Percentiles rank a stretch among this genome's conserved stretches.
These are phyloP conservation scores for Eupithecia subfuscata DNA, from an alignment of 2,888 invertebrate species.

Conservation along the genomic window DNA sequence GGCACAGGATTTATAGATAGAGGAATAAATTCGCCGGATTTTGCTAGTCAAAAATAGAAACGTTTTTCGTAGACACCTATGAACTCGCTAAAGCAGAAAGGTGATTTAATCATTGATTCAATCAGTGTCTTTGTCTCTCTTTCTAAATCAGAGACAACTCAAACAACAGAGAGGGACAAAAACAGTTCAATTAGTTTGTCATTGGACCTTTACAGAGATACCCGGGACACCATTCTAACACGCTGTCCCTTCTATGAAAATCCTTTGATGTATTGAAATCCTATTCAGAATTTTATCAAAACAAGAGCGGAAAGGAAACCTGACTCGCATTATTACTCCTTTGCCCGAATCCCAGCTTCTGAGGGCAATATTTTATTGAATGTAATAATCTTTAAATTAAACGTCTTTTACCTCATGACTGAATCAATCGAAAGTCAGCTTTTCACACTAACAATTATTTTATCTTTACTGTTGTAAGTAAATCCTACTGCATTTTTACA, in stretches of 20 bases:
- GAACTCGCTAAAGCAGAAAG: not conserved
- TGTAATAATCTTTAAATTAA: not conserved
- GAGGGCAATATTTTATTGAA: not conserved
- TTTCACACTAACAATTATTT: not conserved
- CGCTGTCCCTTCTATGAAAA: not conserved
- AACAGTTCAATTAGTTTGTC: not conserved
- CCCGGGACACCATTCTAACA: not conserved
- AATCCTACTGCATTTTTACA: constrained; percentile 9
- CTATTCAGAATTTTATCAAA: not conserved
- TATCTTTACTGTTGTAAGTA: not conserved
- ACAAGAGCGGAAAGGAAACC: not conserved
- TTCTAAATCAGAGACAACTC: constrained; percentile 2
- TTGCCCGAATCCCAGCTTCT: not conserved
- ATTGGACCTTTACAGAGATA: not conserved
- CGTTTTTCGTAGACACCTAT: not conserved
- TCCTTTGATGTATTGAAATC: constrained; percentile 1
- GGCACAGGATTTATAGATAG: not conserved
- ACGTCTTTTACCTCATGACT: not conserved
- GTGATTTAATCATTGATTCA: not conserved
- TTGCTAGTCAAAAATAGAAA: not conserved
- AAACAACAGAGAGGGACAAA: not conserved
- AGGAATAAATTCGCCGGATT: not conserved
- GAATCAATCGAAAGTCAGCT: not conserved
- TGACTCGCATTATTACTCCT: not conserved
- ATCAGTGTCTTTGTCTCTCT: constrained; percentile 1